These are phyloP conservation scores for Xenus cinereus DNA, from an alignment of 2,113 vertebrate genomes.

Conservation along the genomic window DNA sequence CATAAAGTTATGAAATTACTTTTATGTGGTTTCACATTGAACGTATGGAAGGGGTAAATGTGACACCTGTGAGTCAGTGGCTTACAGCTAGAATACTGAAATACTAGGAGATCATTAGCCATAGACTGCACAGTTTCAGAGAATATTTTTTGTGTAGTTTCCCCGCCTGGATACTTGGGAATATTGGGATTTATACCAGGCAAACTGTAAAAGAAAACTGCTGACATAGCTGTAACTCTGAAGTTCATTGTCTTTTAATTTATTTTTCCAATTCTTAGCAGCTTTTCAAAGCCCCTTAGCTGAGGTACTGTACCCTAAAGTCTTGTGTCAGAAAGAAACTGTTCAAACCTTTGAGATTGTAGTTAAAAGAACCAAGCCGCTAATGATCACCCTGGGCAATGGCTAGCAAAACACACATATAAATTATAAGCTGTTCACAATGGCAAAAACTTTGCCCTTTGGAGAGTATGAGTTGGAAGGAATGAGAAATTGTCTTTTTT, in stretches of 20 bases:
- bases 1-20: not conserved
- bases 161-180: not conserved
- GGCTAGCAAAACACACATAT: not conserved
- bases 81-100: not conserved
- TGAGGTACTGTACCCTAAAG: not conserved
- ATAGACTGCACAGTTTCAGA: not conserved
- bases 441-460: not conserved
- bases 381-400: not conserved
- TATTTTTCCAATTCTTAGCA: not conserved
- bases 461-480: not conserved
- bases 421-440: not conserved
- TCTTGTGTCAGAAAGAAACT: not conserved
- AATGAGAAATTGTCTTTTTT: not conserved
- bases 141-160: not conserved
- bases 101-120: not conserved
- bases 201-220: not conserved
- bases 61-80: not conserved
- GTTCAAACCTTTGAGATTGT: not conserved
- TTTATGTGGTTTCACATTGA: not conserved
- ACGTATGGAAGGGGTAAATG: not conserved
- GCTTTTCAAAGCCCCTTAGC: not conserved
- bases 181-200: not conserved
- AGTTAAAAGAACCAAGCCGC: not conserved
- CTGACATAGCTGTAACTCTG: not conserved
- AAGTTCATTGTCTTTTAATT: not conserved